phyloP scores from a whole-genome alignment of 2,888 invertebrate genomes.

The Dermolepida albohirtum region DNA sequence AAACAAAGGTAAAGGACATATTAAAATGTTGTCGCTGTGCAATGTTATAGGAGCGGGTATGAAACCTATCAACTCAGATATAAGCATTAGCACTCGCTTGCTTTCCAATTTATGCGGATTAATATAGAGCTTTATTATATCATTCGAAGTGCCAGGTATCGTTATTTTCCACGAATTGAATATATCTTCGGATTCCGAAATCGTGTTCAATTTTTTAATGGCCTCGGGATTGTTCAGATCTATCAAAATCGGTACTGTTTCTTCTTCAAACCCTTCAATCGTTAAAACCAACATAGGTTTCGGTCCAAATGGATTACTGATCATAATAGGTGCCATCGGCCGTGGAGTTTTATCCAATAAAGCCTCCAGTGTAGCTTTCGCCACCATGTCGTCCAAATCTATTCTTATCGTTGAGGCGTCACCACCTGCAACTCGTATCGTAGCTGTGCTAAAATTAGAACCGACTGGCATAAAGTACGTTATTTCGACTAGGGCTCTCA shows the following conservation, averaged over 20 bases:
- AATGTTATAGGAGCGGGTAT: too few species aligned
- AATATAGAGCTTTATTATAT: neutral
- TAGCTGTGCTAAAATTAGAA: too few species aligned
- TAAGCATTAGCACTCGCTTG: too few species aligned
- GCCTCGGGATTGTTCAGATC: slow-evolving; percentile 11
- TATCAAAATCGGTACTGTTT: slow-evolving; percentile 12
- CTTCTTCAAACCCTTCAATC: neutral
- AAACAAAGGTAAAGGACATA: too few species aligned
- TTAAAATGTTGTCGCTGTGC: too few species aligned
- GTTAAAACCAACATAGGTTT: neutral
- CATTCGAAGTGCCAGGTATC: neutral
- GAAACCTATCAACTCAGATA: too few species aligned
- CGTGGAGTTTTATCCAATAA: neutral
- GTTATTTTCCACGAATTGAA: neutral
- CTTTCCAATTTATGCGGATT: neutral
- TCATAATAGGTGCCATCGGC: neutral
- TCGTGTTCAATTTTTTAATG: neutral
- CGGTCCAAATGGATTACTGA: neutral
- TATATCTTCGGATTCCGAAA: neutral
- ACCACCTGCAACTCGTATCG: neutral
- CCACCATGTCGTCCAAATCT: neutral
- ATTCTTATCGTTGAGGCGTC: neutral
- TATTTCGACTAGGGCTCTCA: neutral
- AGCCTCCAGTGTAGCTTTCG: neutral
- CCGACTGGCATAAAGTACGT: neutral